A percentile compares a stretch with the other conserved stretches of the same genome.
These are phyloP conservation scores for Salvelinus fontinalis DNA, from an alignment of 2,113 vertebrate genomes.

Conservation along the genomic window DNA sequence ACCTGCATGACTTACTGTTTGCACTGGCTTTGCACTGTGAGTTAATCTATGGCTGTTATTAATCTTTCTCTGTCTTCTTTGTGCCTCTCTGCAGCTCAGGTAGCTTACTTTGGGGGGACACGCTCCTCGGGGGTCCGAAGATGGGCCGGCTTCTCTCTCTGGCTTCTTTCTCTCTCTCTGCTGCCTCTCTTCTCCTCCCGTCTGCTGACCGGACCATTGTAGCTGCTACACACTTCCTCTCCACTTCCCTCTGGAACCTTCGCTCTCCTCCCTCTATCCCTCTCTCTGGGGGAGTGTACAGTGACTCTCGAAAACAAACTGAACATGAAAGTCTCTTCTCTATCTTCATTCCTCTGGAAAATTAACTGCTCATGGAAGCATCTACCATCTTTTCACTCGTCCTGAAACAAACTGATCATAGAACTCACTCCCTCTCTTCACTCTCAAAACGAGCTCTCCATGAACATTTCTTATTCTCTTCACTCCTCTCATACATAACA, in stretches of 20 bases:
- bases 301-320: slow-evolving; percentile 53
- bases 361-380: background rate
- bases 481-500: no score
- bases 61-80: slow-evolving; percentile 39
- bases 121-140: slow-evolving; percentile 64
- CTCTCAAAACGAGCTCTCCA: no score
- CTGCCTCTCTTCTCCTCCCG: slow-evolving; percentile 48
- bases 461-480: no score
- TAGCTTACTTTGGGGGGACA: slow-evolving; percentile 75
- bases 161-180: slow-evolving; percentile 56
- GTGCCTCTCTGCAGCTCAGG: slow-evolving; percentile 69
- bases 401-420: background rate
- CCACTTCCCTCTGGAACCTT: slow-evolving; percentile 6
- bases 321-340: slow-evolving; percentile 35
- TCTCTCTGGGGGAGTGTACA: slow-evolving; percentile 51
- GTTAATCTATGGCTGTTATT: slow-evolving; percentile 34
- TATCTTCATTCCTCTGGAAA: background rate
- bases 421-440: no score
- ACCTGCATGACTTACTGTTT: slow-evolving; percentile 46
- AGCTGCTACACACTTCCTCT: slow-evolving; percentile 30
- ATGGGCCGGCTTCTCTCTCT: slow-evolving; percentile 49
- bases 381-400: background rate
- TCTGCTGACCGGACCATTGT: slow-evolving; percentile 61
- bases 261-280: slow-evolving; percentile 20
- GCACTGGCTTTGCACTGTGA: slow-evolving; percentile 11